A percentile compares a stretch with the other conserved stretches of the same genome.
phyloP scores from a whole-genome alignment of 2,888 invertebrate species.

The Clanis bilineata region DNA sequence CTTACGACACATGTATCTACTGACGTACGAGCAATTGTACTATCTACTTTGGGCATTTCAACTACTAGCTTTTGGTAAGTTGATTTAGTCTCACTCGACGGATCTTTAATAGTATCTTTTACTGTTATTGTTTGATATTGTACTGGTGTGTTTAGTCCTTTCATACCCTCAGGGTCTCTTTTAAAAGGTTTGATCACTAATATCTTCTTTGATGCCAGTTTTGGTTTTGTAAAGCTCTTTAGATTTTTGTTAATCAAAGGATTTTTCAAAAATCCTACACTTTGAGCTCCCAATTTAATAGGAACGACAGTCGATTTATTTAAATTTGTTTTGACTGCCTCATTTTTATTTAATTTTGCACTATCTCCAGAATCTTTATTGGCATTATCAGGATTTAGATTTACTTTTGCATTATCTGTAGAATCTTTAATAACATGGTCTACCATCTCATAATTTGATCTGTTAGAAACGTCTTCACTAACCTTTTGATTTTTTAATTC shows the following conservation, averaged over 20 bases:
- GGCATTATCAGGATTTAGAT: no score
- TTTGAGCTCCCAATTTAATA: slow-evolving; percentile 63
- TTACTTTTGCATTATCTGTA: slow-evolving; percentile 5
- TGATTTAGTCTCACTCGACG: slow-evolving; percentile 50
- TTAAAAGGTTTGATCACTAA: slow-evolving; percentile 74
- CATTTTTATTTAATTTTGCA: slow-evolving; percentile 22
- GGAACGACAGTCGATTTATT: slow-evolving; percentile 56
- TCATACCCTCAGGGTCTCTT: slow-evolving; percentile 58
- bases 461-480: slow-evolving; percentile 25
- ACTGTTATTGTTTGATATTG: slow-evolving; percentile 87
- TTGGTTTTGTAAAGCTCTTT: slow-evolving; percentile 67
- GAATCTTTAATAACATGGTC: slow-evolving; percentile 19
- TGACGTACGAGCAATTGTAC: slow-evolving; percentile 39
- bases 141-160: slow-evolving; percentile 49
- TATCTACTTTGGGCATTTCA: slow-evolving; percentile 68
- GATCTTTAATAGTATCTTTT: slow-evolving; percentile 65
- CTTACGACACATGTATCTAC: slow-evolving; percentile 28
- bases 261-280: slow-evolving; percentile 70
- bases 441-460: slow-evolving; percentile 24
- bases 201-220: slow-evolving; percentile 76
- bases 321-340: slow-evolving; percentile 38
- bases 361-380: slow-evolving; percentile 19
- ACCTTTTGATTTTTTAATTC: slow-evolving; percentile 32
- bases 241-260: slow-evolving; percentile 72
- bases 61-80: slow-evolving; percentile 69